Percentiles rank a stretch among this genome's conserved stretches.
These are phyloP conservation scores for Muschampia plurimacula DNA, from an alignment of 2,888 invertebrate species.

Conservation along the genomic window DNA sequence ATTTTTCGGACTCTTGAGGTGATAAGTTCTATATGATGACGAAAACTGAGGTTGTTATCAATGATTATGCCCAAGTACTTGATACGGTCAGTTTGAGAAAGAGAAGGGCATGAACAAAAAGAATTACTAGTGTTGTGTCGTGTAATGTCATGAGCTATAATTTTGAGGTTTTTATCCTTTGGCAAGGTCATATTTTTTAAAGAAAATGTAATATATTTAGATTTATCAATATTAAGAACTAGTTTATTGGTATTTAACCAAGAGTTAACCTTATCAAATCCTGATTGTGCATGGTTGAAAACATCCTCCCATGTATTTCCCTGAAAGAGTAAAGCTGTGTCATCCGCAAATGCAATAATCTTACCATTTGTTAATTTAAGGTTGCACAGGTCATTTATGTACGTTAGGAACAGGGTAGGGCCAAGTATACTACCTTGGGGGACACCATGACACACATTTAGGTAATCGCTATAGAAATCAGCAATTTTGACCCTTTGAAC, in stretches of 20 bases:
- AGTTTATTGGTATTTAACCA: conserved; percentile 6
- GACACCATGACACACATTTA: not conserved
- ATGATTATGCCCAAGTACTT: too few species aligned
- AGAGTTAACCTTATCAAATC: not conserved
- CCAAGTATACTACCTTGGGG: not conserved
- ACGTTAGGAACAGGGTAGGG: too few species aligned
- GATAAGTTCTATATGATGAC: not conserved
- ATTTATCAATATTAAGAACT: conserved; percentile 8
- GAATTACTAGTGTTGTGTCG: too few species aligned
- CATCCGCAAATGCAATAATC: not conserved
- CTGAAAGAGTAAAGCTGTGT: conserved; percentile 11
- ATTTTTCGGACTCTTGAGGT: not conserved
- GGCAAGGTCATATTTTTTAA: not conserved
- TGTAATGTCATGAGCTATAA: too few species aligned
- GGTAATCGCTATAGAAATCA: not conserved
- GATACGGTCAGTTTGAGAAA: too few species aligned
- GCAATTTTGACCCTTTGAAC: not conserved
- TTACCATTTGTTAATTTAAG: conserved; percentile 1
- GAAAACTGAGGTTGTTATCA: too few species aligned
- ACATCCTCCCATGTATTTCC: conserved; percentile 8
- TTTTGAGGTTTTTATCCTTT: too few species aligned
- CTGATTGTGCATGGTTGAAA: not conserved
- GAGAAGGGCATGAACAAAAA: too few species aligned
- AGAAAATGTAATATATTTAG: conserved; percentile 10
- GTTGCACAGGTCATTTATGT: not conserved